Evolutionary conservation across 1,140 invertebrate species (phyloP), one percentile per base, ranked within the genome.

Genomic region (Drosophila obscura): DNA sequence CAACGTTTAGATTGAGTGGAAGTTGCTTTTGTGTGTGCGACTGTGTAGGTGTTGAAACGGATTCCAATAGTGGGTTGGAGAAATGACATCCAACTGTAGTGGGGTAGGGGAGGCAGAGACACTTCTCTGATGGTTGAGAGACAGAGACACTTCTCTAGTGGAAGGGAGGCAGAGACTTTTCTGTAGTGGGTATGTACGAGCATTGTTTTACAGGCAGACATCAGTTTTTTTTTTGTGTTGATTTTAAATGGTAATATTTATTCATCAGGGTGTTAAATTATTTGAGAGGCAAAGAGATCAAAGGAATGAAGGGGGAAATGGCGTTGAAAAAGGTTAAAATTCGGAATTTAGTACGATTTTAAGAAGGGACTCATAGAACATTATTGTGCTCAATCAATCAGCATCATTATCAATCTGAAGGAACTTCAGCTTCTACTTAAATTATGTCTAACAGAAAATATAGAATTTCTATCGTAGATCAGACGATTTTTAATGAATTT

Each of bases 1-100:
- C 76, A 63, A 62, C 77, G 81, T 74, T 85, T 72, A 87, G 82
- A 85, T 85, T 68, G 77, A 87, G 81, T 87, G 81, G 82, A 87
- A 85, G 67, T 64, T 61, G 68, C 50, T 60, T 60, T 73, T 68
- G 79, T 57, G 73, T 62, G 72, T 48, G 26, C 59, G 64, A 39
- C 57, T 49, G 53, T 49, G 53, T 48, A 80, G 69, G 77, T 79
- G 77, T 80, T 56, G 61, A 78, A 65, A 57, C 43, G 58, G 55
- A 62, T 68, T 68, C 41, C 46, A 52, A 44, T 43, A 46, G 44
- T 60, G 49, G 49, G 51, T n/a, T 26, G 11, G 15, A 13, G 41
- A n/a, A n/a, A 58, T 3, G 31, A 8, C 31, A 35, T 5, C 6
- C 6, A 28, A 6, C 26, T 28, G 1, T 28, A 11, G 35, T 13